Evolutionary conservation across 2,113 vertebrate genomes (phyloP).

Genomic region (Heterotilapia buettikoferi): DNA sequence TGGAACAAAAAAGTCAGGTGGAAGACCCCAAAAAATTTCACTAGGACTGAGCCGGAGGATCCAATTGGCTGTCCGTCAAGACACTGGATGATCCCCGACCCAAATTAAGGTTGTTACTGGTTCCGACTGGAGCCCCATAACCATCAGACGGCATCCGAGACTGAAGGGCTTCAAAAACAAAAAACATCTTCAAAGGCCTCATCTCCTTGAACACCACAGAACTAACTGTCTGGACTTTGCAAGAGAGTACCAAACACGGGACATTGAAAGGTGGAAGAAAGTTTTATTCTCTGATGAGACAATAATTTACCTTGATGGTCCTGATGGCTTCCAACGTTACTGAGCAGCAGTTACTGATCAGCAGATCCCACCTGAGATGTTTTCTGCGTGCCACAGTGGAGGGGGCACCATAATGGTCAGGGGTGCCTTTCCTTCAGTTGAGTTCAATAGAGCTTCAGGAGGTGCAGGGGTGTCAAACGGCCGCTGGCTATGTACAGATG

Average conservation of each 20-base stretch:
- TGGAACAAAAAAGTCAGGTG: neutral
- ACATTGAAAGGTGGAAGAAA: too few relatives aligned
- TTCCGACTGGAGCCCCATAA: too few relatives aligned
- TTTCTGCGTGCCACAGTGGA: neutral
- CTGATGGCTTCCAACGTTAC: neutral
- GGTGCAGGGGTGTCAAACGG: neutral
- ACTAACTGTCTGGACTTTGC: too few relatives aligned
- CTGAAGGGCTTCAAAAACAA: too few relatives aligned
- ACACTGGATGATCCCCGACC: too few relatives aligned
- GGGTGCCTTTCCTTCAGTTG: too few relatives aligned
- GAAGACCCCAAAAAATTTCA: neutral
- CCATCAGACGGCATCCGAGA: too few relatives aligned
- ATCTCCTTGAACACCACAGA: too few relatives aligned
- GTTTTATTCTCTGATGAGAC: too few relatives aligned
- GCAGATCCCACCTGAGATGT: neutral
- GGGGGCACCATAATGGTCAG: neutral
- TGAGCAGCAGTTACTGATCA: neutral
- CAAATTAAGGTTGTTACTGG: too few relatives aligned
- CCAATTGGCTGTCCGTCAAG: neutral
- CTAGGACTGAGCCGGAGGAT: neutral
- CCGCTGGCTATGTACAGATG: neutral
- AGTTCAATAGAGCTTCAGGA: neutral
- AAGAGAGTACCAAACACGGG: too few relatives aligned
- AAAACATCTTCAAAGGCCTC: too few relatives aligned
- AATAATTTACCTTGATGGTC: neutral